phyloP scores from a whole-genome alignment of 2,113 vertebrate genomes.

The Cricetomys ansorgei region DNA sequence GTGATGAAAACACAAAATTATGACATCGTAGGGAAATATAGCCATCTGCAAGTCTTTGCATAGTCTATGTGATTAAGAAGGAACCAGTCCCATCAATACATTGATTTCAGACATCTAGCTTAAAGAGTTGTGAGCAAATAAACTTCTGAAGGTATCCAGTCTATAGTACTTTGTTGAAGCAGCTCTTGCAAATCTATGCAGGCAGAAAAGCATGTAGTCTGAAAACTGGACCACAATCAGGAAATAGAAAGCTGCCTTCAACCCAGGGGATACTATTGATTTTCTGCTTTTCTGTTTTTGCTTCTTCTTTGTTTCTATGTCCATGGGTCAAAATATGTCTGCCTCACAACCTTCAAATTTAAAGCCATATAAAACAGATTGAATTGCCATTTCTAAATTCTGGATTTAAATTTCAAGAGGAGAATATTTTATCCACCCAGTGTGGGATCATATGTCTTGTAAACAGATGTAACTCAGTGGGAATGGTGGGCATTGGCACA shows the following conservation, averaged over 20 bases:
- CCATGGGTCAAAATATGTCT: constrained; percentile 35
- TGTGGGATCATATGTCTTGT: background rate
- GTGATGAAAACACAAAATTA: background rate
- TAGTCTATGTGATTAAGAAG: background rate
- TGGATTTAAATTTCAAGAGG: background rate
- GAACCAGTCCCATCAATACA: background rate
- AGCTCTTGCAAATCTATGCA: background rate
- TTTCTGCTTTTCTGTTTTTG: background rate
- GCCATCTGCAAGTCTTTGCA: background rate
- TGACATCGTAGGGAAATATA: background rate
- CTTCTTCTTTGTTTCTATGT: constrained; percentile 36
- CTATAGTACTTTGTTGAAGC: background rate
- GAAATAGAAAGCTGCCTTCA: background rate
- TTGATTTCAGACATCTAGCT: background rate
- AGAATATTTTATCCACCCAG: background rate
- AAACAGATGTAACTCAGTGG: background rate
- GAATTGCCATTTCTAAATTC: constrained; percentile 28
- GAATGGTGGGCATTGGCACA: background rate
- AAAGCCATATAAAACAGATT: constrained; percentile 20
- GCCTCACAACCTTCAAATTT: constrained; percentile 20
- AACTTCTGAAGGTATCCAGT: background rate
- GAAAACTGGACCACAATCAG: background rate
- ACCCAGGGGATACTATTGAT: background rate
- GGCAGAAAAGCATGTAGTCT: background rate
- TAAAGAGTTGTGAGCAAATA: constrained; percentile 41